Base-by-base conservation (phyloP, 2,113 vertebrate genomes). In the Marcusenius ussheri region DNA sequence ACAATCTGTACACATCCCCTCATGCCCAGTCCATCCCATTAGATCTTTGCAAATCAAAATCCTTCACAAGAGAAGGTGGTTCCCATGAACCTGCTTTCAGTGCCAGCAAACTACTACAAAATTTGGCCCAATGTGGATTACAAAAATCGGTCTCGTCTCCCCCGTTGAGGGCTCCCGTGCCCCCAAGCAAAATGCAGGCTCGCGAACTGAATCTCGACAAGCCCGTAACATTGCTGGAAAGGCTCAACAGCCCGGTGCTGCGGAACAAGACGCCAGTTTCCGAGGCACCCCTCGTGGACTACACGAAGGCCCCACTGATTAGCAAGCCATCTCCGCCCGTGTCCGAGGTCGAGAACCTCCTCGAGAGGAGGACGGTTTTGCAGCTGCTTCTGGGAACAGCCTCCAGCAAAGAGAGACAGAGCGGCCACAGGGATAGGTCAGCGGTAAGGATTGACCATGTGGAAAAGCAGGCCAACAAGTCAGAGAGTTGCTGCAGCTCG, bases 21-120 rank as follows among this genome's bases (percentile, higher is more conserved):
- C 90, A 90, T 89, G 87, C 92, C 47, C 93, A 93, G 90, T 91
- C 91, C 56, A 89, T 90, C 47, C 93, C 93, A 15, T 88, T 93
- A 80, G 92, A 93, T 91, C 92, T 93, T 90, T 92, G 93, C 88
- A 93, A 97, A 92, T 92, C 95, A 89, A 96, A 96, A 90, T 91
- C 95, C 74, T 92, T 90, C 91, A 92, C 93, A 27, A 96, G 91
- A 0, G 94, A 96, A 87, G 2, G 35, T 13, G 94, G 93, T 91
- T 92, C 94, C 0, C 96, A 95, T 89, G 96, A 94, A 91, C 92
- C 95, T 0, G 93, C 95, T 15, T 97, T 98, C 91, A 97, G 97
- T 85, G 97, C 97, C 91, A 98, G 97, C 91, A 98, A 97, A 90
- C 94, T 98, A 89, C 92, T 98, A 93, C 97, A 97, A 80, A 97